A percentile compares a stretch with the other conserved stretches of the same genome.
Conservation (phyloP, 2,888 invertebrate species). For the Pyrrhia umbra region DNA sequence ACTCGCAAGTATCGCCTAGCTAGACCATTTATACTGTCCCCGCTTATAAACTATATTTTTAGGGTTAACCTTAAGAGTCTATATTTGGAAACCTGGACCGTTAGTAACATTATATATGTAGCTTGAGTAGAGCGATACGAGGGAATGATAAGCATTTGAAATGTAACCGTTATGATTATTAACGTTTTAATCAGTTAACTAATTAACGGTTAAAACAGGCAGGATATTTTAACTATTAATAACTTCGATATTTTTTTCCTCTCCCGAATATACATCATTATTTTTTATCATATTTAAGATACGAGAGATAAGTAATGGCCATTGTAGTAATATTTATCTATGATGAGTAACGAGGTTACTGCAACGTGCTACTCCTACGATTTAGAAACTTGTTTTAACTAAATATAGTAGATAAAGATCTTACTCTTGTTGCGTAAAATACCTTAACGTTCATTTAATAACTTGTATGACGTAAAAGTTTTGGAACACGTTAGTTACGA, state of each 20-base stretch:
- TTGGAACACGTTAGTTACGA: constrained; percentile 27
- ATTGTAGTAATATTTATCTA: constrained; percentile 32
- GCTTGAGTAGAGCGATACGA: not conserved
- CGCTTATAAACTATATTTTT: constrained; percentile 65
- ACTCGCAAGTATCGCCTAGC: constrained; percentile 80
- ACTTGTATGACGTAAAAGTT: constrained; percentile 49
- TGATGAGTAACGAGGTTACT: constrained; percentile 28
- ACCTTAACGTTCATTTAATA: constrained; percentile 52
- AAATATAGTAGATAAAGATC: constrained; percentile 52
- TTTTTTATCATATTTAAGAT: constrained; percentile 14
- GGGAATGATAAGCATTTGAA: constrained; percentile 18
- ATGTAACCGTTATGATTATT: constrained; percentile 25
- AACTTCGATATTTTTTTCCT: constrained; percentile 27
- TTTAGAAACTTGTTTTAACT: constrained; percentile 40
- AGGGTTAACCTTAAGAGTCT: constrained; percentile 62
- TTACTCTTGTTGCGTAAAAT: constrained; percentile 32
- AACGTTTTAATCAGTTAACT: constrained; percentile 20
- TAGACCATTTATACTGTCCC: constrained; percentile 77
- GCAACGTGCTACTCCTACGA: constrained; percentile 4
- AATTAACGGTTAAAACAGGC: constrained; percentile 29
- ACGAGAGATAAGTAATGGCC: constrained; percentile 17
- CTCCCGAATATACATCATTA: constrained; percentile 11
- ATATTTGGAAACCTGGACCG: constrained; percentile 16
- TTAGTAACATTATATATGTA: constrained; percentile 6
- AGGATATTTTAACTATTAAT: constrained; percentile 17